Percentiles rank a stretch among this genome's conserved stretches.
Conservation (phyloP, 2,113 vertebrate genomes). For the Galemys pyrenaicus region DNA sequence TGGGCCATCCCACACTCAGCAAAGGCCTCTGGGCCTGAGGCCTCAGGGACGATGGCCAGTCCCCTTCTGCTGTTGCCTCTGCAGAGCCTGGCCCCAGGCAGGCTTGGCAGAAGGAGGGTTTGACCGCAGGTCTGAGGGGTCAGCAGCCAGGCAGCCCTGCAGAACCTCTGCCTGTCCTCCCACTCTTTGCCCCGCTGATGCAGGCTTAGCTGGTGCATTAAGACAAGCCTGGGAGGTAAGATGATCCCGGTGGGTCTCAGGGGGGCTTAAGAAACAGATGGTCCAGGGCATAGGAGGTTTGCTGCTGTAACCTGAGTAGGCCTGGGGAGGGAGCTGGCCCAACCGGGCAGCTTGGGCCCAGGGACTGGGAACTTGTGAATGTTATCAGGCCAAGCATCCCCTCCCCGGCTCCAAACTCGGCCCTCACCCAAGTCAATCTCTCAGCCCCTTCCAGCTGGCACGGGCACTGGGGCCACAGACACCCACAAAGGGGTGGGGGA, state of each 20-base stretch:
- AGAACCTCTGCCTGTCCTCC: constrained; percentile 79
- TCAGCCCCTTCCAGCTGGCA: constrained; percentile 73
- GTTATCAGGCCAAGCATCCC: constrained; percentile 60
- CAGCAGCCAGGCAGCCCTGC: constrained; percentile 81
- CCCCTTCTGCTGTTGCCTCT: background rate
- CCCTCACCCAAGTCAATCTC: constrained; percentile 45
- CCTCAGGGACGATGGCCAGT: background rate
- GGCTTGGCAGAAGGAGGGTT: constrained; percentile 72
- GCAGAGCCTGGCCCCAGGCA: background rate
- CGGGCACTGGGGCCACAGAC: background rate
- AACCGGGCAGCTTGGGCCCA: constrained; percentile 43
- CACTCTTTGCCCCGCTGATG: background rate
- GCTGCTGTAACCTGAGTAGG: constrained; percentile 62
- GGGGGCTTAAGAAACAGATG: constrained; percentile 82
- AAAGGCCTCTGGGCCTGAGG: background rate
- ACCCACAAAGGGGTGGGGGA: background rate
- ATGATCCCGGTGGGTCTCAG: constrained; percentile 70
- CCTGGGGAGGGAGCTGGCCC: constrained; percentile 46
- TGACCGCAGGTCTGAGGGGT: constrained; percentile 83
- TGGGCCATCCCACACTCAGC: background rate
- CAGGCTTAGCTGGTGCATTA: constrained; percentile 81
- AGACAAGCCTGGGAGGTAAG: constrained; percentile 86
- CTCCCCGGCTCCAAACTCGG: constrained; percentile 23
- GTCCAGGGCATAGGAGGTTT: constrained; percentile 40
- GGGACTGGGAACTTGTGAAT: constrained; percentile 59